Evolutionary conservation across 2,797 vertebrate genomes (phyloP).

Genomic region (Botia kubotai): DNA sequence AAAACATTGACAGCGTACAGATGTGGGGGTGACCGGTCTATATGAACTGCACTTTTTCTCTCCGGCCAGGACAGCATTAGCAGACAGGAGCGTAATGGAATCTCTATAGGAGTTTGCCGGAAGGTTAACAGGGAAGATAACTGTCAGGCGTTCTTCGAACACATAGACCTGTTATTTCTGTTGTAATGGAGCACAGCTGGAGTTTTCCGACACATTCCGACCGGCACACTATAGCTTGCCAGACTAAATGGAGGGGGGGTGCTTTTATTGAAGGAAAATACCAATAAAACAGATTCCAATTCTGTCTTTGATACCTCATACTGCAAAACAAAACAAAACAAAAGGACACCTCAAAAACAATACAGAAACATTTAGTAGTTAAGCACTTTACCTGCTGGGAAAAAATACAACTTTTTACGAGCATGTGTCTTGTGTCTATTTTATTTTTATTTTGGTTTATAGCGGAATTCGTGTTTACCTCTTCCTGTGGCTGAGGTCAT

Average conservation of each 20-base stretch:
- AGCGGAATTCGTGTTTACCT: conserved; percentile 33
- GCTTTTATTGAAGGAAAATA: conserved; percentile 39
- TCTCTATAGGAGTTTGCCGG: conserved; percentile 29
- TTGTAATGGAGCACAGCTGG: conserved; percentile 26
- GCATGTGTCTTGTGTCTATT: conserved; percentile 23
- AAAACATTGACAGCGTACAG: not conserved
- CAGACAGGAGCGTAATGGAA: conserved; percentile 40
- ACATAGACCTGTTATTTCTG: conserved; percentile 14
- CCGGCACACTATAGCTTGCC: not conserved
- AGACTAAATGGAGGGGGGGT: conserved; percentile 26
- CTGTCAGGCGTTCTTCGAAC: conserved; percentile 26
- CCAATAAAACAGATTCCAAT: conserved; percentile 25
- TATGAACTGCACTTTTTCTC: not conserved
- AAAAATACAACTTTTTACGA: conserved; percentile 6
- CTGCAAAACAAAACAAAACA: conserved; percentile 5
- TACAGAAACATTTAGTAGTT: conserved; percentile 20
- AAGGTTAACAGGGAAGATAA: conserved; percentile 39
- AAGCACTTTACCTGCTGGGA: conserved; percentile 24
- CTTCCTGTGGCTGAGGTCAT: conserved; percentile 33
- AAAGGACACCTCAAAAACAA: conserved; percentile 17
- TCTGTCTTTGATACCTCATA: conserved; percentile 7
- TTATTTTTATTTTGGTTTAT: conserved; percentile 37
- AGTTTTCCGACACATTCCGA: conserved; percentile 27
- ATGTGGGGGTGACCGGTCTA: not conserved
- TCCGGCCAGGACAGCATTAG: conserved; percentile 10